Evolutionary conservation across 2,113 vertebrate genomes (phyloP).

Genomic region (Pteropus alecto): DNA sequence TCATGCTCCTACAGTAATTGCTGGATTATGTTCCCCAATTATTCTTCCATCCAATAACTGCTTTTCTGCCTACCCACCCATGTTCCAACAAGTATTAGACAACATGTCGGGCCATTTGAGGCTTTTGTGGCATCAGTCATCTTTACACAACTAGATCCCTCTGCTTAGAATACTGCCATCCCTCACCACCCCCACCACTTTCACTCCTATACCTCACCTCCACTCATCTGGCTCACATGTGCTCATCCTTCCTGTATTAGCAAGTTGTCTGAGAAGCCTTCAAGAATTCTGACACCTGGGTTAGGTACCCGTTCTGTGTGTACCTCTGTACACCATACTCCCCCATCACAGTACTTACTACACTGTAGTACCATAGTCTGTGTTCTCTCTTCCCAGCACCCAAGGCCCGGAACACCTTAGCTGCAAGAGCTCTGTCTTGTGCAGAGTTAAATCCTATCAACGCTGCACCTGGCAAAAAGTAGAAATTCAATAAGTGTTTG

Average conservation of each 20-base stretch:
- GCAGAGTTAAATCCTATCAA: not conserved
- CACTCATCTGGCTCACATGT: not conserved
- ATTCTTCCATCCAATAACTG: slow-evolving; percentile 57
- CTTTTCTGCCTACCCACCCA: not conserved
- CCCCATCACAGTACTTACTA: no score
- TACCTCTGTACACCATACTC: not conserved
- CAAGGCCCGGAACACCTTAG: not conserved
- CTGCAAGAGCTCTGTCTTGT: not conserved
- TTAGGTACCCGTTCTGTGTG: not conserved
- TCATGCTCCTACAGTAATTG: slow-evolving; percentile 63
- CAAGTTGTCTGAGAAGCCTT: not conserved
- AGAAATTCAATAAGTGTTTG: not conserved
- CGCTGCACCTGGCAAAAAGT: not conserved
- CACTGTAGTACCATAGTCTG: rapidly evolving
- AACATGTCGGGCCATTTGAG: not conserved
- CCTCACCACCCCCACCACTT: not conserved
- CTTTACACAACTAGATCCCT: not conserved
- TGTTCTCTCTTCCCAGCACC: not conserved
- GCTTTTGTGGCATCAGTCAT: not conserved
- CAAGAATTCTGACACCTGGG: not conserved
- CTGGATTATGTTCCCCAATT: slow-evolving; percentile 72
- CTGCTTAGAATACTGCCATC: not conserved
- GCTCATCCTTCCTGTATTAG: not conserved
- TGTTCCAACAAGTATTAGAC: slow-evolving; percentile 49
- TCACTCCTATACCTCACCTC: not conserved